Percentiles rank a stretch among this genome's conserved stretches.
Evolutionary conservation across 1,140 invertebrate genomes (phyloP).

Genomic region (Hypothenemus hampei): DNA sequence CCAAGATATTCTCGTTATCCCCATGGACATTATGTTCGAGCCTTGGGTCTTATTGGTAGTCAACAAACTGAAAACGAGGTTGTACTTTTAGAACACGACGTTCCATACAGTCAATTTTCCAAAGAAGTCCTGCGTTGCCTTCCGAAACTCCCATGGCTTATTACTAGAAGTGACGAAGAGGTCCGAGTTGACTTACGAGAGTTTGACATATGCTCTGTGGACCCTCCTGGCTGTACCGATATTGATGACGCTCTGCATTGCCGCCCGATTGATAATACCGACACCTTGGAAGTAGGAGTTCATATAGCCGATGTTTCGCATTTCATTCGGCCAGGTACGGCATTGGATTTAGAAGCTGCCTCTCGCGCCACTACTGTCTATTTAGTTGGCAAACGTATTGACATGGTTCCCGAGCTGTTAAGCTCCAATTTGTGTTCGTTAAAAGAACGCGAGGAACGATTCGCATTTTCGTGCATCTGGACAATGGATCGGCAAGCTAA

Average conservation of each 20-base stretch:
- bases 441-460: constrained; percentile 74
- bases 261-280: constrained; percentile 63
- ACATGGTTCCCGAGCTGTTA: constrained; percentile 79
- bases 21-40: constrained; percentile 81
- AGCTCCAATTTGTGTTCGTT: constrained; percentile 93
- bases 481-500: constrained; percentile 81
- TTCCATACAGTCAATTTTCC: constrained; percentile 92
- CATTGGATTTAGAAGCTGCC: constrained; percentile 83
- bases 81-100: constrained; percentile 93
- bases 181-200: constrained; percentile 79
- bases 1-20: constrained; percentile 75
- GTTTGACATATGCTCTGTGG: constrained; percentile 90
- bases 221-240: constrained; percentile 98
- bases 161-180: constrained; percentile 77
- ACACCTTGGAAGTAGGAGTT: constrained; percentile 84
- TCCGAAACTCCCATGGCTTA: constrained; percentile 85
- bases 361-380: constrained; percentile 85
- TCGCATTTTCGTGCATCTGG: constrained; percentile 94
- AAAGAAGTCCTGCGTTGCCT: constrained; percentile 90
- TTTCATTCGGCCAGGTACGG: constrained; percentile 84
- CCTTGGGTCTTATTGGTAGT: constrained; percentile 71
- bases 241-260: constrained; percentile 99
- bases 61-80: constrained; percentile 93
- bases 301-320: constrained; percentile 95
- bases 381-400: constrained; percentile 81